Percentiles rank a stretch among this genome's conserved stretches.
These are phyloP conservation scores for Ametastegia equiseti DNA, from an alignment of 2,888 invertebrate species.

Conservation along the genomic window DNA sequence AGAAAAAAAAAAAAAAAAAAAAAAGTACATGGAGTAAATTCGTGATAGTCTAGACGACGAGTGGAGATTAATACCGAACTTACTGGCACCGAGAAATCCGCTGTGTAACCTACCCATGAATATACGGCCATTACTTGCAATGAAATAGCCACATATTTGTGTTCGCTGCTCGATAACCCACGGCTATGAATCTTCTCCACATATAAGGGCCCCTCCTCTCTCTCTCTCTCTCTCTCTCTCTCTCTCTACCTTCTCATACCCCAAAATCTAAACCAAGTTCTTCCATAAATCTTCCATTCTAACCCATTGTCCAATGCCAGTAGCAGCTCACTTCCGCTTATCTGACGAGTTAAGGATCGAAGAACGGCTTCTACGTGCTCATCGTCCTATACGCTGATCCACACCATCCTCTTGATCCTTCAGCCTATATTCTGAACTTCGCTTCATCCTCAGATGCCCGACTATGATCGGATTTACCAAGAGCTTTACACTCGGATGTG, in stretches of 20 bases:
- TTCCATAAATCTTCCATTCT: constrained; percentile 63
- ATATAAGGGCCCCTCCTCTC: constrained; percentile 36
- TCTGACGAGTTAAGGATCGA: constrained; percentile 43
- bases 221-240: too few species aligned
- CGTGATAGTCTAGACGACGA: constrained; percentile 6
- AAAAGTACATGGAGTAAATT: neutral
- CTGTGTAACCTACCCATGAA: neutral
- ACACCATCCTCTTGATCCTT: too few species aligned
- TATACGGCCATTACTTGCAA: constrained; percentile 2
- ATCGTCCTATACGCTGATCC: neutral
- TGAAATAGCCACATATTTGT: constrained; percentile 40
- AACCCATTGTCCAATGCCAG: constrained; percentile 59
- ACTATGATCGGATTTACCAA: too few species aligned
- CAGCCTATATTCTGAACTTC: neutral
- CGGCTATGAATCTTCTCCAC: constrained; percentile 46
- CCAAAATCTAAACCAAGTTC: constrained; percentile 61
- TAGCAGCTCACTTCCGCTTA: constrained; percentile 31
- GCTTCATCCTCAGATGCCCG: neutral
- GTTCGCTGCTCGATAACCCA: constrained; percentile 32
- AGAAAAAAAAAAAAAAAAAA: neutral
- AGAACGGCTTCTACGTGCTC: constrained; percentile 32
- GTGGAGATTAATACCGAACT: constrained; percentile 4
- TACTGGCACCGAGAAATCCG: neutral
- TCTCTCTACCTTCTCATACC: too few species aligned
- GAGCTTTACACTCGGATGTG: too few species aligned